Conservation (phyloP, 2,113 vertebrate species). For the Columba livia region DNA sequence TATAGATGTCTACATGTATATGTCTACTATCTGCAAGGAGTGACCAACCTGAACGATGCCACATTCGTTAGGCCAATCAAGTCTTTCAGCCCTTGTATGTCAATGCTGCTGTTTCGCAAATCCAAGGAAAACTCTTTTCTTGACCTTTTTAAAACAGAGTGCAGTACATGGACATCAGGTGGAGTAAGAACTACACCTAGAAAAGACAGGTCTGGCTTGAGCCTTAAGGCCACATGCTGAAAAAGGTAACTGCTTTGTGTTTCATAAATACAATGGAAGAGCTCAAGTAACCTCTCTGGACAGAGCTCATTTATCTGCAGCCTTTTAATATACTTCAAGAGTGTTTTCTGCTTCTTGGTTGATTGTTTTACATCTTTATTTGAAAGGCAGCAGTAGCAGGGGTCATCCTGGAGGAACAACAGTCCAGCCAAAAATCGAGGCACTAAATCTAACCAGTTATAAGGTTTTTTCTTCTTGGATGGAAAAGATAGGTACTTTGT, state of each 20-base stretch:
- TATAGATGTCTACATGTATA: background rate
- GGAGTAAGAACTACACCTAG: slow-evolving; percentile 77
- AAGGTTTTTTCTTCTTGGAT: slow-evolving; percentile 80
- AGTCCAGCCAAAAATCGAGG: slow-evolving; percentile 83
- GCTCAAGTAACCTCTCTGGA: slow-evolving; percentile 81
- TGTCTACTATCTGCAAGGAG: background rate
- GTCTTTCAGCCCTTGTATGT: slow-evolving; percentile 78
- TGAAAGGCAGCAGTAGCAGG: slow-evolving; percentile 37
- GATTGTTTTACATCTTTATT: background rate
- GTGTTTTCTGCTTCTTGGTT: slow-evolving; percentile 74
- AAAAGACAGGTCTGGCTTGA: slow-evolving; percentile 81
- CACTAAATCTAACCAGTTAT: slow-evolving; percentile 82
- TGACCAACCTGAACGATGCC: slow-evolving; percentile 82
- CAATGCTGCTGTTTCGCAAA: slow-evolving; percentile 80
- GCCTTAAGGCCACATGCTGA: slow-evolving; percentile 71
- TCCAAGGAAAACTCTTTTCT: slow-evolving; percentile 80
- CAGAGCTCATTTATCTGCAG: slow-evolving; percentile 70
- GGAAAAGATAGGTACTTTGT: slow-evolving; percentile 74
- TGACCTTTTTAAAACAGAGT: slow-evolving; percentile 70
- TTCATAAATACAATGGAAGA: slow-evolving; percentile 85
- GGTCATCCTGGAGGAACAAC: slow-evolving; percentile 74
- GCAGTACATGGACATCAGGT: slow-evolving; percentile 78
- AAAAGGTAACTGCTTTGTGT: slow-evolving; percentile 64
- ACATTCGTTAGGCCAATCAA: slow-evolving; percentile 81
- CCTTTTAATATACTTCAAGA: slow-evolving; percentile 75